These are phyloP conservation scores for Cancer borealis DNA, from an alignment of 2,888 invertebrate species.

Conservation along the genomic window DNA sequence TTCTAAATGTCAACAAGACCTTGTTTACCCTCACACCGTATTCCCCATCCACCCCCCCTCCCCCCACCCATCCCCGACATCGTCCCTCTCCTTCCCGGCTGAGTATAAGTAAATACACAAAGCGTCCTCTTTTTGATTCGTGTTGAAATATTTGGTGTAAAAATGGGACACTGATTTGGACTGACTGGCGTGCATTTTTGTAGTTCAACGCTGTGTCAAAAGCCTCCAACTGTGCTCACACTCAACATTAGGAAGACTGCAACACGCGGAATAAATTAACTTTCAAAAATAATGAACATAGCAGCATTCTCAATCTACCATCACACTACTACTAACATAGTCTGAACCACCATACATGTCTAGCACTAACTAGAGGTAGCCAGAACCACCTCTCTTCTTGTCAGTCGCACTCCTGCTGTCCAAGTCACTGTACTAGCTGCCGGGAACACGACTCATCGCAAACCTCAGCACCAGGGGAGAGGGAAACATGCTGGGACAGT, in stretches of 20 bases:
- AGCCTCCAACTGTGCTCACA: not conserved
- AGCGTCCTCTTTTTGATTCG: conserved; percentile 20
- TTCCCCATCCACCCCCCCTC: not conserved
- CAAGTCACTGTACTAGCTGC: not conserved
- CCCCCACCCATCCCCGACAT: not conserved
- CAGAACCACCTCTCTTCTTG: too few relatives aligned
- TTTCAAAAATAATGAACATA: too few relatives aligned
- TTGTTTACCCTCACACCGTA: conserved; percentile 12
- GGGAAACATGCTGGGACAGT: not conserved
- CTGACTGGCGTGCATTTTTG: not conserved
- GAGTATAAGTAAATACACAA: conserved; percentile 20
- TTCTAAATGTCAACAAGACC: conserved; percentile 20
- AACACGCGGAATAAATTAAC: too few relatives aligned
- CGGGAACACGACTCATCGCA: not conserved
- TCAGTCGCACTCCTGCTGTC: not conserved
- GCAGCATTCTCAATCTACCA: too few relatives aligned
- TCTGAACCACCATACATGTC: too few relatives aligned
- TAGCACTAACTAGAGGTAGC: too few relatives aligned
- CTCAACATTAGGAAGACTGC: not conserved
- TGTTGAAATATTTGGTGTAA: conserved; percentile 14
- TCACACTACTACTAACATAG: too few relatives aligned
- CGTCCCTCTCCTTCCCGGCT: not conserved
- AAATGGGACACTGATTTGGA: not conserved
- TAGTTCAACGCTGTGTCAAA: not conserved
- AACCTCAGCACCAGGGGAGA: not conserved